A percentile compares a stretch with the other conserved stretches of the same genome.
phyloP scores from a whole-genome alignment of 2,888 invertebrate species.

The Pteria penguin region DNA sequence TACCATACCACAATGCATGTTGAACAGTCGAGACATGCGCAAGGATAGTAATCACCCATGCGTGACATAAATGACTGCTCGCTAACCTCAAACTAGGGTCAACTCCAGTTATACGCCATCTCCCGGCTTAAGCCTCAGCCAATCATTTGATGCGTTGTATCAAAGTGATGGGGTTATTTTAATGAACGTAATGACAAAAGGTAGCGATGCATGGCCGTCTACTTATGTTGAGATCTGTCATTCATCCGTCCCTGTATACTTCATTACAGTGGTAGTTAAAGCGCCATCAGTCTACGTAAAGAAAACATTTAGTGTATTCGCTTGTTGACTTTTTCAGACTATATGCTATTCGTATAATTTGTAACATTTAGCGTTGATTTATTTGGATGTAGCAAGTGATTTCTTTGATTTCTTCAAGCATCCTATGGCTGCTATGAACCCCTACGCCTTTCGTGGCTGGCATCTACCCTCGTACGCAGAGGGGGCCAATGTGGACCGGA shows the following conservation, averaged over 20 bases:
- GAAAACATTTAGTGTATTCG: not conserved
- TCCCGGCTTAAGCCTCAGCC: constrained; percentile 29
- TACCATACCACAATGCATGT: constrained; percentile 6
- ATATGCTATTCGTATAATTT: no score
- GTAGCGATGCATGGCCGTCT: constrained; percentile 21
- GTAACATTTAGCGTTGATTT: no score
- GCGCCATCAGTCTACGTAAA: not conserved
- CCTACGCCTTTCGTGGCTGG: constrained; percentile 74
- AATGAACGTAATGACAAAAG: constrained; percentile 42
- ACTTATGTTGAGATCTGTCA: constrained; percentile 29
- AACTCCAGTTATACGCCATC: constrained; percentile 17
- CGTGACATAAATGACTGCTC: constrained; percentile 19
- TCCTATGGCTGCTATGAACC: constrained; percentile 69
- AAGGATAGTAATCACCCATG: constrained; percentile 31
- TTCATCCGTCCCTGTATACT: not conserved
- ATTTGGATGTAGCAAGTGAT: no score
- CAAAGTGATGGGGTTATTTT: constrained; percentile 42
- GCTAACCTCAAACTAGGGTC: constrained; percentile 33
- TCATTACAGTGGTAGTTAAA: not conserved
- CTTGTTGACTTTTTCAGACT: not conserved
- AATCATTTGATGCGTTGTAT: constrained; percentile 43
- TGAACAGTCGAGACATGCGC: constrained; percentile 24
- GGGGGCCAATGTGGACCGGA: constrained; percentile 68
- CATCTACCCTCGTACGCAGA: constrained; percentile 73
- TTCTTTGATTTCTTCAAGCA: no score